Evolutionary conservation across 2,888 invertebrate genomes (phyloP), one percentile per base, ranked within the genome.

Genomic region (Drosophila imparisetae): DNA sequence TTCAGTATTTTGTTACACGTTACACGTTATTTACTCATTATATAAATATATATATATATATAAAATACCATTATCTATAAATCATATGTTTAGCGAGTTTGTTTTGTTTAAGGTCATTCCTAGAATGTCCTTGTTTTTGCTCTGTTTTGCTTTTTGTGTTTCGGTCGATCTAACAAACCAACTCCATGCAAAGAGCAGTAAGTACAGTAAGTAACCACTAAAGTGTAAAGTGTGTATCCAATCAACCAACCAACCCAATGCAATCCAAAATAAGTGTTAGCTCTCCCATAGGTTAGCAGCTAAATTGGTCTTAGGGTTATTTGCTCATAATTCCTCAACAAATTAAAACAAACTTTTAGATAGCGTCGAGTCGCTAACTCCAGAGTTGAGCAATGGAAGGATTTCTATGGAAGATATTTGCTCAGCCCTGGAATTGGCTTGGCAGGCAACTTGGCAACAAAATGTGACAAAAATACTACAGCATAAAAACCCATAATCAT

Each of bases 1-100:
- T 78, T 81, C 62, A 73, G 83, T 86, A 81, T 80, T 81, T 66
- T 72, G 63, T 81, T 78, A 69, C 62, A 59, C 53, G 59, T 75
- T 55, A 36, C 38, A 36, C 24, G 45, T 45, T 45, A 36, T 27
- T 59, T 63, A 68, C 61, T 72, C 58, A 74, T 67, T 77, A 74
- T 78, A 65, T 54, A 21, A 10, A 61, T 30, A 75, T 75, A 68
- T 54, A 24, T 24, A 72, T 24, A 72, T 42, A 74, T 64, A 63
- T 32, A 49, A 8, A 38, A n/a, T 55, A 27, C 27, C n/a, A 48
- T 63, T 57, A 52, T 32, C 57, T 36, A 59, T 68, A 45, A 54
- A 29, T 60, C 66, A 57, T 66, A 29, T 36, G 29, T 54, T 68
- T 73, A 63, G 65, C 27, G 50, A 72, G 78, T 66, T 77, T 81